Conservation (phyloP, 2,888 invertebrate genomes). For the Punctoribates punctum region DNA sequence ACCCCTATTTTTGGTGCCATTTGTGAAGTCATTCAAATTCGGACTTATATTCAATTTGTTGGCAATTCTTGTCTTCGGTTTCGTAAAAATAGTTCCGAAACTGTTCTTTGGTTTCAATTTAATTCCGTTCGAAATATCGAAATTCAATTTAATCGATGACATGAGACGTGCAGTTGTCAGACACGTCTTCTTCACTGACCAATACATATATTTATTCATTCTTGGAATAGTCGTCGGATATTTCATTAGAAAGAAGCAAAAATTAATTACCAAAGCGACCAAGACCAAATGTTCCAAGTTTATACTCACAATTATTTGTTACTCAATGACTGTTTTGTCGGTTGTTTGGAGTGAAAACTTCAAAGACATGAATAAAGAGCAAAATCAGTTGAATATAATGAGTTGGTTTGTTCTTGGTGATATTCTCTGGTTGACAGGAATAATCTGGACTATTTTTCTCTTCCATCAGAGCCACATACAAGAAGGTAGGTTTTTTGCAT, state of each 20-base stretch:
- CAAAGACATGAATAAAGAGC: conserved; percentile 30
- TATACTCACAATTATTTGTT: background rate
- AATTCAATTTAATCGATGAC: conserved; percentile 11
- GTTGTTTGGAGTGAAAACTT: conserved; percentile 39
- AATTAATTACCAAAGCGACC: background rate
- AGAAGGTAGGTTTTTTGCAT: background rate
- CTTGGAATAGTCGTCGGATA: conserved; percentile 33
- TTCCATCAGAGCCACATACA: background rate
- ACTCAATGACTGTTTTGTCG: background rate
- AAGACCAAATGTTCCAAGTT: background rate
- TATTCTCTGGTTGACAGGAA: conserved; percentile 37
- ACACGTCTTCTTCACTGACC: conserved; percentile 13
- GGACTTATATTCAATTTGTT: conserved; percentile 18
- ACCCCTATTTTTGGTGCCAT: conserved; percentile 31
- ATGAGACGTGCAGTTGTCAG: background rate
- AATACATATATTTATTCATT: conserved; percentile 31
- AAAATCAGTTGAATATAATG: conserved; percentile 21
- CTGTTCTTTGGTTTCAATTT: background rate
- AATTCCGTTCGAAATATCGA: conserved; percentile 34
- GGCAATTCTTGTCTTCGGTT: conserved; percentile 8
- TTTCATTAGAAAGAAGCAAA: background rate
- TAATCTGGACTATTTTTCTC: conserved; percentile 32
- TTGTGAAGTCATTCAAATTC: background rate
- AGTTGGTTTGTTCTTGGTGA: conserved; percentile 33
- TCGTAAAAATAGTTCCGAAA: conserved; percentile 19